Conservation (phyloP, 1,140 invertebrate genomes). For the Pollicipes pollicipes region DNA sequence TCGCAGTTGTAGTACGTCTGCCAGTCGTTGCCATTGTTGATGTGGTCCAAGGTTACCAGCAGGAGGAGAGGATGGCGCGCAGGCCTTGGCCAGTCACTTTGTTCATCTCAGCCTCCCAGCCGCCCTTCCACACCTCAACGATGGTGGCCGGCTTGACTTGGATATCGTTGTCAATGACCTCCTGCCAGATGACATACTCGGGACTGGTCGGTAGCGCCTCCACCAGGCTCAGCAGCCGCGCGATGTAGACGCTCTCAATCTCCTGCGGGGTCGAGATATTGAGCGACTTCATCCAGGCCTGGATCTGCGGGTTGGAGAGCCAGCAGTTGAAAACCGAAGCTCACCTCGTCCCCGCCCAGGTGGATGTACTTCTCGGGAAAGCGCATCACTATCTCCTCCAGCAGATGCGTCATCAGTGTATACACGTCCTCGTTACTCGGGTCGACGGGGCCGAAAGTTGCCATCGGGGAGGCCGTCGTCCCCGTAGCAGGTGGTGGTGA, state of each 20-base stretch:
- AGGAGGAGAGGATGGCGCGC: slow-evolving; percentile 46
- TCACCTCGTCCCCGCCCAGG: slow-evolving; percentile 79
- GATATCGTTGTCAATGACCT: slow-evolving; percentile 26
- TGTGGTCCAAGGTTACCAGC: slow-evolving; percentile 71
- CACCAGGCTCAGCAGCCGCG: slow-evolving; percentile 23
- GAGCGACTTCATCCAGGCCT: slow-evolving; percentile 23
- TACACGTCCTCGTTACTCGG: slow-evolving; percentile 25
- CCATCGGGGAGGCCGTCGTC: slow-evolving; percentile 18
- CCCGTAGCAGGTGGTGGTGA: slow-evolving; percentile 41
- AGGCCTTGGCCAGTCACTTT: slow-evolving; percentile 37
- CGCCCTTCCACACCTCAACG: slow-evolving; percentile 30
- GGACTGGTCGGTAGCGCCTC: slow-evolving; percentile 22
- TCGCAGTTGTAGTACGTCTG: slow-evolving; percentile 53
- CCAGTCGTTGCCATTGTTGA: slow-evolving; percentile 53
- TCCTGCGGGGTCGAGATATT: slow-evolving; percentile 22
- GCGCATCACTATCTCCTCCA: slow-evolving; percentile 30
- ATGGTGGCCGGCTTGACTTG: slow-evolving; percentile 27
- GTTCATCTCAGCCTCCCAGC: slow-evolving; percentile 11
- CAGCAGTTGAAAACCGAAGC: slow-evolving; percentile 24
- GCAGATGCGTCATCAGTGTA: slow-evolving; percentile 21
- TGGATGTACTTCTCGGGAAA: slow-evolving; percentile 60
- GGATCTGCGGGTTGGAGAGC: slow-evolving; percentile 23
- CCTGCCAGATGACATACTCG: slow-evolving; percentile 27
- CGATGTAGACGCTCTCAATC: slow-evolving; percentile 25
- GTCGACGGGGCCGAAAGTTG: slow-evolving; percentile 25